Evolutionary conservation across 1,140 invertebrate species (phyloP).

Genomic region (Cydia strobilella): DNA sequence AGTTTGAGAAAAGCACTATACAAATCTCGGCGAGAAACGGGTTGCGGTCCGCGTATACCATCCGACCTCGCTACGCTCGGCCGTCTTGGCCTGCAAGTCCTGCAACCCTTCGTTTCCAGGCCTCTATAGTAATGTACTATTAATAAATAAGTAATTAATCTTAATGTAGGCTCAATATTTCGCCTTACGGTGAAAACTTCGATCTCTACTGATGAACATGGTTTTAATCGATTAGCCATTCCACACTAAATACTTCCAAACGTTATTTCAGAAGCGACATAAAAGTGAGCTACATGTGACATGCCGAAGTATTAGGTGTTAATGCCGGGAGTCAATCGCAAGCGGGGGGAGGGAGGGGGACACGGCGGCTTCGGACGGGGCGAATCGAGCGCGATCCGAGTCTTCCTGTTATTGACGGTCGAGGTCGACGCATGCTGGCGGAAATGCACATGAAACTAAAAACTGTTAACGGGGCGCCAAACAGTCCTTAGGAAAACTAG

Average conservation of each 20-base stretch:
- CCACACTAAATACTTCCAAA: conserved; percentile 19
- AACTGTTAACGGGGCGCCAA: conserved; percentile 57
- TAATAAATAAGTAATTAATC: too few relatives aligned
- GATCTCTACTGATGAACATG: neutral
- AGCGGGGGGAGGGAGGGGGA: conserved; percentile 43
- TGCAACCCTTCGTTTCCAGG: too few relatives aligned
- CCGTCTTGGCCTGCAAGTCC: too few relatives aligned
- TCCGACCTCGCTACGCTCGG: too few relatives aligned
- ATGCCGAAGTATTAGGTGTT: conserved; percentile 25
- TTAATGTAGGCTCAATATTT: neutral
- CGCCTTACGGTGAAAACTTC: neutral
- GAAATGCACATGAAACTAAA: conserved; percentile 69
- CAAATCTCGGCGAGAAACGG: too few relatives aligned
- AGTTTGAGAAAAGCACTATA: too few relatives aligned
- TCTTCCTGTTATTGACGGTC: conserved; percentile 67
- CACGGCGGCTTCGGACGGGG: conserved; percentile 41
- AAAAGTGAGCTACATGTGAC: neutral
- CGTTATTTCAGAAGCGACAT: conserved; percentile 18
- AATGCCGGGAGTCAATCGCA: conserved; percentile 34
- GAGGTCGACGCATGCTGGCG: conserved; percentile 69
- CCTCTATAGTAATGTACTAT: too few relatives aligned
- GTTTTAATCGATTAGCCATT: conserved; percentile 20
- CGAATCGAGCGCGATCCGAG: conserved; percentile 50
- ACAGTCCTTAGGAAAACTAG: conserved; percentile 59
- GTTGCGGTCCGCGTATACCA: too few relatives aligned